These are phyloP conservation scores for fruit fly (Drosophila melanogaster) DNA, from an alignment of 1,140 invertebrate species.

Conservation along the genomic window DNA sequence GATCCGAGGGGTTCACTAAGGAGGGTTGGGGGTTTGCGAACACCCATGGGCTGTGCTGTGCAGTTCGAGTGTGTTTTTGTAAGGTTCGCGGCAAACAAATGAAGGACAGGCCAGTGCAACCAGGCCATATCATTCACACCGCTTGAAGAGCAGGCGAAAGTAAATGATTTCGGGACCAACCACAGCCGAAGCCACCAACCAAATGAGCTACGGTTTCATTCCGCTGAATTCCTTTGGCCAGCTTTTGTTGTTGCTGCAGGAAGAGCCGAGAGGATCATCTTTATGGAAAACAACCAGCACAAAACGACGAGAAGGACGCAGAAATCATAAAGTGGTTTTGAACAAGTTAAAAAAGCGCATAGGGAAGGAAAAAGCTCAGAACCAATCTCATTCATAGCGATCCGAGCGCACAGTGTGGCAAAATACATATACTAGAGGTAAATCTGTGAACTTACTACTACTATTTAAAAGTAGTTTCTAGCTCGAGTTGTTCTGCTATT, in stretches of 20 bases:
- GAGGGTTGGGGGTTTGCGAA: conserved; percentile 20
- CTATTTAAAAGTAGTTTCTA: too few species aligned
- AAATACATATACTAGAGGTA: not conserved
- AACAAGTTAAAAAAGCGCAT: conserved; percentile 77
- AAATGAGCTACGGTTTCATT: conserved; percentile 83
- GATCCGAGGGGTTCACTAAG: conserved; percentile 9
- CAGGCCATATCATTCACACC: conserved; percentile 59
- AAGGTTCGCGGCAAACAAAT: conserved; percentile 39
- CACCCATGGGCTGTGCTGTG: conserved; percentile 48
- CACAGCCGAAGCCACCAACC: conserved; percentile 49
- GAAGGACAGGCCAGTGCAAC: conserved; percentile 18
- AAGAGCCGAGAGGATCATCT: conserved; percentile 70
- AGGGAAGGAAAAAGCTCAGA: conserved; percentile 45
- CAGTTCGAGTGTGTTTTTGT: conserved; percentile 46
- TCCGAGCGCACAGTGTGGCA: conserved; percentile 42
- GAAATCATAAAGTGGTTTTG: conserved; percentile 82
- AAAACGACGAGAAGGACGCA: conserved; percentile 60
- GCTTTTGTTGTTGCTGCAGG: conserved; percentile 67
- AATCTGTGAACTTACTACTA: not conserved
- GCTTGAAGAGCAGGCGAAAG: conserved; percentile 13
- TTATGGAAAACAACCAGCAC: conserved; percentile 61
- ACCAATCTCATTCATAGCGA: conserved; percentile 63
- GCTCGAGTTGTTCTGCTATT: not conserved
- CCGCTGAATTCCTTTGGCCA: conserved; percentile 65
- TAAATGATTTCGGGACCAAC: conserved; percentile 55